Conservation (phyloP, 1,140 invertebrate genomes). For the Adelges cooleyi region DNA sequence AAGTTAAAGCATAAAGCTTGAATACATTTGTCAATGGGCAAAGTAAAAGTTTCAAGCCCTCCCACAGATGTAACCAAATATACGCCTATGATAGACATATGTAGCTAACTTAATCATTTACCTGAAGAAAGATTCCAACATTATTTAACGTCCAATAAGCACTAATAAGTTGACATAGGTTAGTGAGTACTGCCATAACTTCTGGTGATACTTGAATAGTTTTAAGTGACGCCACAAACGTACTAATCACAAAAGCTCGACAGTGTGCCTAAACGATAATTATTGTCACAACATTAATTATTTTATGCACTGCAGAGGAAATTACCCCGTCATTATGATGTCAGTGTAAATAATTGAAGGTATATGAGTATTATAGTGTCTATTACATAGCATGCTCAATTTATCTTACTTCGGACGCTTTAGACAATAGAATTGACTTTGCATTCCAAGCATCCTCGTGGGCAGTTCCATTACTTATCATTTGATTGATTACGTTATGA, state of each 20-base stretch:
- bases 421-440: constrained; percentile 62
- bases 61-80: too few relatives aligned
- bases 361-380: background rate
- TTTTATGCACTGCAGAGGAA: too few relatives aligned
- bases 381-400: background rate
- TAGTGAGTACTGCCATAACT: constrained; percentile 50
- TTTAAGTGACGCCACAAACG: constrained; percentile 47
- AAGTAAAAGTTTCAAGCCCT: too few relatives aligned
- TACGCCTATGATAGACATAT: too few relatives aligned
- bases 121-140: constrained; percentile 64
- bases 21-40: too few relatives aligned
- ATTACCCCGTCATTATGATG: too few relatives aligned
- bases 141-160: constrained; percentile 60
- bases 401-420: constrained; percentile 53
- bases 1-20: too few relatives aligned
- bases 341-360: too few relatives aligned
- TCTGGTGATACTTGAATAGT: constrained; percentile 43
- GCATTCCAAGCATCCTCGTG: constrained; percentile 74
- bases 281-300: too few relatives aligned
- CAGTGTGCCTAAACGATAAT: constrained; percentile 71
- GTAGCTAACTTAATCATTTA: too few relatives aligned
- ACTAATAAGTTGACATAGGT: constrained; percentile 64
- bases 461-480: constrained; percentile 47
- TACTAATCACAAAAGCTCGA: constrained; percentile 57
- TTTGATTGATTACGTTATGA: constrained; percentile 51